Percentiles rank a stretch among this genome's conserved stretches.
These are phyloP conservation scores for Tachycineta bicolor DNA, from an alignment of 2,113 vertebrate species.

Conservation along the genomic window DNA sequence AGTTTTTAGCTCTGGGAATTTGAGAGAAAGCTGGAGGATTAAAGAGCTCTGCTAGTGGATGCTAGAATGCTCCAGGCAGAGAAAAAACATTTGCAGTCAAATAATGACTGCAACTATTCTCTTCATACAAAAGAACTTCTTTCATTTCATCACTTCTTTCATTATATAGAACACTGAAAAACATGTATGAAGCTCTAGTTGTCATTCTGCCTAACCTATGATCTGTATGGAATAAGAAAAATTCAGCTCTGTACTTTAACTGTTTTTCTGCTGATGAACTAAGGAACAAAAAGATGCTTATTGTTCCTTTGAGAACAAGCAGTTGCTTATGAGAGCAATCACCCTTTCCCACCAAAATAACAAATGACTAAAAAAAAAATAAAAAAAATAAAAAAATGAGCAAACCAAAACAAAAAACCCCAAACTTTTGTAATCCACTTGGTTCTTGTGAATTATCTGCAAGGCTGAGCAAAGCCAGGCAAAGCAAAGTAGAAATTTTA, in stretches of 20 bases:
- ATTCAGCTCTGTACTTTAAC: not conserved
- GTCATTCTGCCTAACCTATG: not conserved
- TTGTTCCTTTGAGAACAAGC: not conserved
- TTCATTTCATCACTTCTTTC: not conserved
- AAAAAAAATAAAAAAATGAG: not conserved
- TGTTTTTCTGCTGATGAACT: not conserved
- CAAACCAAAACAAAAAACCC: not conserved
- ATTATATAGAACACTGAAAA: not conserved
- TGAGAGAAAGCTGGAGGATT: not conserved
- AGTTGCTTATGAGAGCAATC: not conserved
- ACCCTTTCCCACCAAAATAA: not conserved
- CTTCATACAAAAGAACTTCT: not conserved
- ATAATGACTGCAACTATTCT: not conserved
- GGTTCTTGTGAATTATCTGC: not conserved
- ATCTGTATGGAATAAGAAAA: not conserved
- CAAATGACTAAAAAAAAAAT: not conserved
- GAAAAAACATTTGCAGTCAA: not conserved
- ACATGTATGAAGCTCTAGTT: not conserved
- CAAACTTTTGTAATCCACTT: not conserved
- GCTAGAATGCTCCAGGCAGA: not conserved
- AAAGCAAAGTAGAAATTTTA: not conserved
- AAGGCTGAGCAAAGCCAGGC: not conserved
- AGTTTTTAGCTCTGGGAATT: not conserved
- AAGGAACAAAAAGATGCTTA: not conserved
- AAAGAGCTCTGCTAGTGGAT: not conserved